Percentiles rank a stretch among this genome's conserved stretches.
Conservation (phyloP, 2,113 vertebrate species). For the Eublepharis macularius region DNA sequence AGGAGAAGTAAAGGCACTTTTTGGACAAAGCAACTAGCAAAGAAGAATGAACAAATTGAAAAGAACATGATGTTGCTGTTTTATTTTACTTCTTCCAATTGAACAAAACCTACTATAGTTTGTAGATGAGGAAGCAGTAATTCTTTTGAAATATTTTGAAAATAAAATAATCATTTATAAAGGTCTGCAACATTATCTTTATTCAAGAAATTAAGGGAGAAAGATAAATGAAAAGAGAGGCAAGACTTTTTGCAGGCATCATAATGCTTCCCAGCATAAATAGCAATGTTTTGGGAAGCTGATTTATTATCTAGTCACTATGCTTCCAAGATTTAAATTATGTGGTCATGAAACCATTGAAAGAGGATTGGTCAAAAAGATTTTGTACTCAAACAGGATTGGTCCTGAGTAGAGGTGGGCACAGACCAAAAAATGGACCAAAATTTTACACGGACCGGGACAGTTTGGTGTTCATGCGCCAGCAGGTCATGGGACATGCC, state of each 20-base stretch:
- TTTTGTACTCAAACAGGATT: neutral
- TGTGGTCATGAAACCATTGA: neutral
- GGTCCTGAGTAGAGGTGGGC: no score
- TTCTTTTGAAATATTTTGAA: neutral
- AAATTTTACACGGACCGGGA: no score
- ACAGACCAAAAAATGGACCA: no score
- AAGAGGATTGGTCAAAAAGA: neutral
- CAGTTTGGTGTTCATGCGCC: no score
- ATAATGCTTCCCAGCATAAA: neutral
- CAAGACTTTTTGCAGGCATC: neutral
- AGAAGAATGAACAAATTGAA: neutral
- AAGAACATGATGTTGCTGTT: neutral
- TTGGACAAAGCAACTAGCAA: neutral
- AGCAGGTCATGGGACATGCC: no score
- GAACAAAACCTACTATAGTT: neutral
- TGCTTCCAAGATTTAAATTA: neutral
- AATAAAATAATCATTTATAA: neutral
- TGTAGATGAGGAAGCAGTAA: neutral
- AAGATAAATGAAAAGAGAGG: neutral
- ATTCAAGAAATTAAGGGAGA: neutral
- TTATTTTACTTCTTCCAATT: neutral
- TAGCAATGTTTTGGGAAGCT: neutral
- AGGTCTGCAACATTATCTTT: neutral
- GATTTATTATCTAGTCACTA: neutral
- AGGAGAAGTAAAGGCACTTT: neutral